Conservation (phyloP, 2,888 invertebrate genomes). For the Poecilobothrus nobilitatus region DNA sequence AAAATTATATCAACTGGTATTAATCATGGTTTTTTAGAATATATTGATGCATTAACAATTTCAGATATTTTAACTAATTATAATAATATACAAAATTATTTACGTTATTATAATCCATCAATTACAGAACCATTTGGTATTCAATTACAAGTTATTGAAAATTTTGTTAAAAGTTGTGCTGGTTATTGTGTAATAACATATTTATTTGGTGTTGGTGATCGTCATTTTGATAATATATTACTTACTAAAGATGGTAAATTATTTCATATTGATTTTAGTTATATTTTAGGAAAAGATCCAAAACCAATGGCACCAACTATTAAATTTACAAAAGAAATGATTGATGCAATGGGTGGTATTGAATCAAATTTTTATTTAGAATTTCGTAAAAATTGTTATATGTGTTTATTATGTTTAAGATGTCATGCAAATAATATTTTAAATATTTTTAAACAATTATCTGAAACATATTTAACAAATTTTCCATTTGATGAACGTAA, state of each 20-base stretch:
- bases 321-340: conserved; percentile 5
- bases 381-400: not conserved
- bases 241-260: not conserved
- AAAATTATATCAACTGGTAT: not conserved
- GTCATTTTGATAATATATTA: conserved; percentile 3
- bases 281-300: not conserved
- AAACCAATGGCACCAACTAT: not conserved
- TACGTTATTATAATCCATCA: not conserved
- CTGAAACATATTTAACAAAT: not conserved
- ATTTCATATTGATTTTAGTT: conserved; percentile 4
- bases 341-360: conserved; percentile 1
- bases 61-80: not conserved
- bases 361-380: not conserved
- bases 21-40: conserved; percentile 2
- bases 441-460: not conserved
- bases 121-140: not conserved
- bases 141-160: not conserved
- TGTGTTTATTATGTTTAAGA: not conserved
- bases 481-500: not conserved
- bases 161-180: not conserved
- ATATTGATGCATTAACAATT: not conserved
- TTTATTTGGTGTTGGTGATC: not conserved
- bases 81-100: not conserved
- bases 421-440: not conserved
- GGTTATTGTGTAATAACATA: conserved; percentile 1